Evolutionary conservation across 2,113 vertebrate genomes (phyloP).

Genomic region (Boleophthalmus pectinirostris): DNA sequence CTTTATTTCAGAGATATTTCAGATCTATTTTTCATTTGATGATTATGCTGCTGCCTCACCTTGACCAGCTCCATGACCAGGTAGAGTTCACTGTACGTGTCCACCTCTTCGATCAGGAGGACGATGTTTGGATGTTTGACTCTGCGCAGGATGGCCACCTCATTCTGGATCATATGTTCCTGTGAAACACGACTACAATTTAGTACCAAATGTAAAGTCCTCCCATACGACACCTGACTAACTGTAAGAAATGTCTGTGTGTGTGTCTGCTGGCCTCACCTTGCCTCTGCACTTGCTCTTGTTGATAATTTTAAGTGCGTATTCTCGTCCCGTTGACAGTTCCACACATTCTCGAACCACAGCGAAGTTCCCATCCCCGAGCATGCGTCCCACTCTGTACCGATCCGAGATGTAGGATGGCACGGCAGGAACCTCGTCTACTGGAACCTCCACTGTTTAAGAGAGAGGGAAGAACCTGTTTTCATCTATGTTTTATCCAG

Average conservation of each 20-base stretch:
- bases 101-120: conserved; percentile 97
- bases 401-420: conserved; percentile 93
- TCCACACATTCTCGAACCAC: conserved; percentile 97
- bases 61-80: conserved; percentile 99
- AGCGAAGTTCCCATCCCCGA: conserved; percentile 98
- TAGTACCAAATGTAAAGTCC: neutral
- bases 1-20: too few species aligned
- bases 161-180: conserved; percentile 99
- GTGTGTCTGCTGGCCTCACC: conserved; percentile 66
- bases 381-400: conserved; percentile 94
- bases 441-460: conserved; percentile 59
- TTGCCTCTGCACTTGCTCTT: conserved; percentile 99
- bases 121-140: conserved; percentile 99
- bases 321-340: conserved; percentile 94
- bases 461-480: neutral
- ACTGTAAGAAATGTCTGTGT: neutral
- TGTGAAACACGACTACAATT: conserved; percentile 50
- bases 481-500: neutral
- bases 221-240: neutral
- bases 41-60: conserved; percentile 69
- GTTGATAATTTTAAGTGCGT: conserved; percentile 99
- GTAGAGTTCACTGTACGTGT: conserved; percentile 94
- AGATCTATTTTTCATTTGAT: neutral
- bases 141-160: conserved; percentile 94
- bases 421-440: conserved; percentile 92